These are phyloP conservation scores for Enteromius radiatus DNA, from an alignment of 2,797 vertebrate species.

Conservation along the genomic window DNA sequence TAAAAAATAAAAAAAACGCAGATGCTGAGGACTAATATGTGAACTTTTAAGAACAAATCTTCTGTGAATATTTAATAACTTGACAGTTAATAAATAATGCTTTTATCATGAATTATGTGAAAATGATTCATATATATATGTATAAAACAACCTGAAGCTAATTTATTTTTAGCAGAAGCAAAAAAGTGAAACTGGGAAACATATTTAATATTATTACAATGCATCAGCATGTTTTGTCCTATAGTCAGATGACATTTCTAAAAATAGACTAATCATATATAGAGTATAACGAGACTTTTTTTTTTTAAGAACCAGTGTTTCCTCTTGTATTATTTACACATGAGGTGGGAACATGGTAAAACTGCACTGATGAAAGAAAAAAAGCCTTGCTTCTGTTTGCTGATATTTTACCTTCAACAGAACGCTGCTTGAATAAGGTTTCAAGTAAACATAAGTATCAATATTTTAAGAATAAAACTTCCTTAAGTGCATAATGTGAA, in stretches of 20 bases:
- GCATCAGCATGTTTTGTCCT: conserved; percentile 2
- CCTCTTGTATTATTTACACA: neutral
- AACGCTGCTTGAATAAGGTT: neutral
- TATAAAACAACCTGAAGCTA: neutral
- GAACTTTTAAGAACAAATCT: neutral
- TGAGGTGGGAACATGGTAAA: neutral
- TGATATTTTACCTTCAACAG: neutral
- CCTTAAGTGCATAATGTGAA: neutral
- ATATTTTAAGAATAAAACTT: neutral
- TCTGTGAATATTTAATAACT: neutral
- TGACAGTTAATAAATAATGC: neutral
- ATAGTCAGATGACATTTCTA: conserved; percentile 35
- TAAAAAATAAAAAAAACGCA: conserved; percentile 36
- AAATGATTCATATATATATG: neutral
- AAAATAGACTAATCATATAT: conserved; percentile 35
- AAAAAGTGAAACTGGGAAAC: neutral
- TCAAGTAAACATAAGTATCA: too few species aligned
- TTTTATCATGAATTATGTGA: neutral
- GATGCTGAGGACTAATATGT: conserved; percentile 26
- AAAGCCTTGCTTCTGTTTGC: neutral
- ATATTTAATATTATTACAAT: neutral
- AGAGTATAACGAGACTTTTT: conserved; percentile 62
- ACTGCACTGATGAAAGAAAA: neutral
- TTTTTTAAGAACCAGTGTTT: neutral
- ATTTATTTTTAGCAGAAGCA: neutral